phyloP scores from a whole-genome alignment of 2,888 invertebrate genomes.

The Macaria liturata region DNA sequence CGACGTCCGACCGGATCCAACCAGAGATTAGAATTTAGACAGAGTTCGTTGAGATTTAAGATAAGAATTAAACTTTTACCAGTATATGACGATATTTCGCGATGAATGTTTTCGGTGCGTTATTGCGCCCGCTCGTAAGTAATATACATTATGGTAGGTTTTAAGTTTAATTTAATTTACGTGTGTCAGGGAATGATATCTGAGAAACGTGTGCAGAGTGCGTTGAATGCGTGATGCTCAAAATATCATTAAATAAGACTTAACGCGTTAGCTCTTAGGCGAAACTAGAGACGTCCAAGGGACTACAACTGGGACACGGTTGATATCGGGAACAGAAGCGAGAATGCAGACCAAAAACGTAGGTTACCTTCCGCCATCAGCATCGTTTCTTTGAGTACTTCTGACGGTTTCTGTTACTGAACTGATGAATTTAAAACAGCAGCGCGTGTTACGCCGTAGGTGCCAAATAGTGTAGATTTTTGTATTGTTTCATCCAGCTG shows the following conservation, averaged over 20 bases:
- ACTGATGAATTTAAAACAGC: conserved; percentile 42
- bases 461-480: conserved; percentile 78
- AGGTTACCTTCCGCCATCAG: conserved; percentile 81
- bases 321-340: conserved; percentile 47
- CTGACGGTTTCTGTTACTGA: conserved; percentile 49
- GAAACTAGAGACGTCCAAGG: conserved; percentile 47
- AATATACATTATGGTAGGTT: conserved; percentile 74
- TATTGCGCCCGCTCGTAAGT: conserved; percentile 72
- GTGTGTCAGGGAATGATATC: conserved; percentile 71
- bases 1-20: conserved; percentile 62
- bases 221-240: conserved; percentile 71
- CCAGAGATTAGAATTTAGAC: conserved; percentile 75
- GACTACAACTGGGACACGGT: conserved; percentile 42
- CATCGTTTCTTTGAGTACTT: conserved; percentile 63
- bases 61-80: conserved; percentile 80
- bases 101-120: conserved; percentile 78
- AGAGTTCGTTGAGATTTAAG: conserved; percentile 73
- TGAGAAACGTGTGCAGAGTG: conserved; percentile 62
- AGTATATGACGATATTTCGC: conserved; percentile 76
- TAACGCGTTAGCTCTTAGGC: conserved; percentile 60
- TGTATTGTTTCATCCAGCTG: conserved; percentile 69
- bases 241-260: conserved; percentile 59
- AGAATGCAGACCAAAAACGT: conserved; percentile 77
- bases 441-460: conserved; percentile 67
- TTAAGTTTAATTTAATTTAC: conserved; percentile 79